Evolutionary conservation across 1,140 invertebrate species (phyloP), one percentile per base, ranked within the genome.

Genomic region (Macrostomum lignano): DNA sequence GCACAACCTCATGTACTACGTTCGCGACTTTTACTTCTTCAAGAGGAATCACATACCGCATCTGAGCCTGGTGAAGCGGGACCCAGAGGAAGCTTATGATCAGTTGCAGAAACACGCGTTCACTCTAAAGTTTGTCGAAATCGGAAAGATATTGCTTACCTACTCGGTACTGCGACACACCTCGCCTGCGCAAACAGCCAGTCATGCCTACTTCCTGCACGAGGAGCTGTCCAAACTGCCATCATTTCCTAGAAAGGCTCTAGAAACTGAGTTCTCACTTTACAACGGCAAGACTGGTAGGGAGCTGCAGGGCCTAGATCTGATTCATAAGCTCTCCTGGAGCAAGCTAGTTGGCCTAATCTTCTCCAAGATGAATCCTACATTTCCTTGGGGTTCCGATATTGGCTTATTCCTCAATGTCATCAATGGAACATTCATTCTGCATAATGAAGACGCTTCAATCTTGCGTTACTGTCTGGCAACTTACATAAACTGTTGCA

Each of bases 261-360:
- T 98, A 0, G 88, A 96, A 57, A 73, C 82, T 10, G 84, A 96
- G 55, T 68, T 96, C 39, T 73, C 78, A 50, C 62, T 96, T 22
- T 86, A 88, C 54, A 69, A 74, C 15, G 86, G 82, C 7, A 67
- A 71, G 44, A 69, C 84, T 46, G 71, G 72, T 58, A 48, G 42
- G 69, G 78, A 88, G 48, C 59, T 96, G 21, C 66, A 84, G 29
- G 78, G 79, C 2, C 58, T 96, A 37, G 88, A 96, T 55, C 76
- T 88, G 0, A 62, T 94, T 38, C 86, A 98, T 53, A 96, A 96
- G 57, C 86, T 88, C 47, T 81, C 82, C 67, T 98, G 88, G 88
- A 76, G 86, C 1, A 44, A 81, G 40, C 58, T 96, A 14, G 84
- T 96, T 42, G 72, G 75, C 0, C 67, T 79, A 29, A 88, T 98